Evolutionary conservation across 2,797 vertebrate species (phyloP).

Genomic region (Cryptoblepharus egeriae): DNA sequence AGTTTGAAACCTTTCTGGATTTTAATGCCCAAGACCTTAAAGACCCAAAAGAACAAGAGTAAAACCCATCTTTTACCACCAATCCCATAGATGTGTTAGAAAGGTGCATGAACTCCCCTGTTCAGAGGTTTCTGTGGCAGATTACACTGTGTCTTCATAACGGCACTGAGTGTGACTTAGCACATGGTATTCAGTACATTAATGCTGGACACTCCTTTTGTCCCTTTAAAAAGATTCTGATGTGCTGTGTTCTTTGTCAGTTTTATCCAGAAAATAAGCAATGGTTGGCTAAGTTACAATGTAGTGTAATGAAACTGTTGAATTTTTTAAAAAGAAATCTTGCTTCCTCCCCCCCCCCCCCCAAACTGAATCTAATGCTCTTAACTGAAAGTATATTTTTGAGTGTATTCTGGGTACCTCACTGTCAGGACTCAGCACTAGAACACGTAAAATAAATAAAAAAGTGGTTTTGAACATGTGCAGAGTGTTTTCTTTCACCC

Average conservation of each 20-base stretch:
- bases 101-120: constrained; percentile 66
- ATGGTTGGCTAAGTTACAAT: constrained; percentile 73
- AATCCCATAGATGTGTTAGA: background rate
- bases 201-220: constrained; percentile 46
- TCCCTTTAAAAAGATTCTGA: constrained; percentile 63
- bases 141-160: constrained; percentile 47
- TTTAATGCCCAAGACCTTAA: background rate
- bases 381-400: constrained; percentile 23
- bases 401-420: background rate
- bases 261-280: constrained; percentile 74
- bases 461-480: background rate
- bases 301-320: constrained; percentile 76
- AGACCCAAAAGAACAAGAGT: background rate
- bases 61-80: background rate
- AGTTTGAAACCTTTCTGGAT: background rate
- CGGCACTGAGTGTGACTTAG: constrained; percentile 39
- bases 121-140: constrained; percentile 62
- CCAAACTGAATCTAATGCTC: constrained; percentile 14
- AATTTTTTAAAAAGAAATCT: constrained; percentile 66
- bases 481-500: background rate
- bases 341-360: constrained; percentile 67
- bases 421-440: fast-evolving
- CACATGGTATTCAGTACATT: constrained; percentile 24
- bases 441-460: background rate
- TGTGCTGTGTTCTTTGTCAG: constrained; percentile 73